These are phyloP conservation scores for Laterallus jamaicensis DNA, from an alignment of 2,113 vertebrate genomes.

Conservation along the genomic window DNA sequence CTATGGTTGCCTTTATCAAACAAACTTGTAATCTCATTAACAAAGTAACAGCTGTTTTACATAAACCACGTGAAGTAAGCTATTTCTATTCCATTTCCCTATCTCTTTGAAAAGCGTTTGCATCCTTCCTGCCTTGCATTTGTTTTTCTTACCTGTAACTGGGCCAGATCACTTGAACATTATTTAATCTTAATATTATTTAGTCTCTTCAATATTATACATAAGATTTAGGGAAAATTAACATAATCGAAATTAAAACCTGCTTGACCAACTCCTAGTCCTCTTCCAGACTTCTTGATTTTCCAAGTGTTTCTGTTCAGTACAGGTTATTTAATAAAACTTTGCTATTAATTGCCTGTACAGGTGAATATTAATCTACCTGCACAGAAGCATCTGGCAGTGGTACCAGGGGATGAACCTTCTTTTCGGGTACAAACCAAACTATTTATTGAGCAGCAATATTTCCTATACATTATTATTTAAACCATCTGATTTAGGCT, in stretches of 20 bases:
- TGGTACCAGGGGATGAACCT: not conserved
- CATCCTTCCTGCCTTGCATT: not conserved
- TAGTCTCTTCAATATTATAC: not conserved
- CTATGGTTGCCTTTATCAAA: not conserved
- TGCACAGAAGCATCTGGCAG: not conserved
- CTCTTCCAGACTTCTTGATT: not conserved
- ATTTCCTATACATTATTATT: not conserved
- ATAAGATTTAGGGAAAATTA: not conserved
- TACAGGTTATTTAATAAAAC: not conserved
- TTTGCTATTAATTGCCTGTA: not conserved
- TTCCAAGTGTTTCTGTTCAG: not conserved
- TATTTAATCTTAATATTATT: no score
- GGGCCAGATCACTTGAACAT: not conserved
- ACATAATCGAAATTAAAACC: not conserved
- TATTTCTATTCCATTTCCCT: slow-evolving; percentile 12
- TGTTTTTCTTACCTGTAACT: not conserved
- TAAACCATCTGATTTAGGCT: not conserved
- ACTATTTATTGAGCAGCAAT: not conserved
- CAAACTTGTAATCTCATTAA: slow-evolving; percentile 29
- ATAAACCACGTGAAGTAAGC: not conserved
- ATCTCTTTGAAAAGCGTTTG: not conserved
- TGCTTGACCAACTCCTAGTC: not conserved
- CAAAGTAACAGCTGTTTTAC: slow-evolving; percentile 30
- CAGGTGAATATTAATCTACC: not conserved
- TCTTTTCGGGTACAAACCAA: not conserved